Evolutionary conservation across 2,888 invertebrate genomes (phyloP), one percentile per base, ranked within the genome.

Genomic region (Coenonympha arcania): DNA sequence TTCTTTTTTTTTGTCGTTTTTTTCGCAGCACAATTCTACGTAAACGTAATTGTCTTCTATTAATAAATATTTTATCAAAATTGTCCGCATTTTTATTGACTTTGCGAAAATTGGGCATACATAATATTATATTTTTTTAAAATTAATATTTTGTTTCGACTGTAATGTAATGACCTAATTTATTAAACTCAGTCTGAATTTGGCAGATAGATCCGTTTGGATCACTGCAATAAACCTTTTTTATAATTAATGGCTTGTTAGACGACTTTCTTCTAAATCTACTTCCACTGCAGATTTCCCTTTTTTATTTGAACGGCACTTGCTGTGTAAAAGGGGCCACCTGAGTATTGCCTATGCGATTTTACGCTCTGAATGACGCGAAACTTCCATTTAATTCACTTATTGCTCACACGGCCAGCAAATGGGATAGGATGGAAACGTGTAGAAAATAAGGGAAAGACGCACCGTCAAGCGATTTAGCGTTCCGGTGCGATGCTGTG

Each of bases 321-420:
- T 20, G 24, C 24, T 9, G 34, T 42, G 53, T 44, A 48, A 43
- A 44, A 34, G 39, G 34, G 43, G 43, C 20, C 69, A 69, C 69
- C 68, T 67, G 42, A 70, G 64, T 62, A 66, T 64, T 63, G 66
- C 65, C 61, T 61, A 58, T 53, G 46, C 62, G 56, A 71, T 70
- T 73, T 66, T 68, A 71, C 69, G 79, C 71, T 79, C 80, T 76
- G 66, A 57, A 71, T 76, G 54, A 48, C 62, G 43, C 52, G 64
- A 63, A 70, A 69, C 65, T 62, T 55, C 48, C 37, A 57, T 57
- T n/a, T 56, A 60, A 62, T 57, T 50, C 53, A 58, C 56, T 50
- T 51, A 31, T 33, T 54, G 53, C 28, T 50, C 43, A 54, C 33
- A 48, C 46, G 48, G 50, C 48, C 46, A 55, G 48, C 48, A 54